phyloP scores from a whole-genome alignment of 1,140 invertebrate species.

The Leptinotarsa undecemlineata region DNA sequence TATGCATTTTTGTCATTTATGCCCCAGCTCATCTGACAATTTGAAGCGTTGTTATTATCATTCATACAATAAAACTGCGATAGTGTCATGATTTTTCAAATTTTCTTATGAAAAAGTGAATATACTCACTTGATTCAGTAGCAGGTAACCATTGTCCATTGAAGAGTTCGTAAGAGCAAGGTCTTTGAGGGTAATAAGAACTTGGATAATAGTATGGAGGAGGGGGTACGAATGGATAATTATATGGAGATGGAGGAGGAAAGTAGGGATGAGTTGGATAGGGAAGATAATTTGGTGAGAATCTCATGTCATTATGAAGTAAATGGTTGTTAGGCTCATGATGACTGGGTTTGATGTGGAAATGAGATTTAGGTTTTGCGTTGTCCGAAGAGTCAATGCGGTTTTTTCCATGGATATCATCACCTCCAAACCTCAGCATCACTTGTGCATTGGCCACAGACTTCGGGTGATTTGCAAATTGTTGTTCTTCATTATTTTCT shows the following conservation, averaged over 20 bases:
- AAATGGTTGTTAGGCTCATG: neutral
- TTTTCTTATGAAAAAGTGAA: neutral
- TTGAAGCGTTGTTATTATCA: neutral
- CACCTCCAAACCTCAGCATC: constrained; percentile 25
- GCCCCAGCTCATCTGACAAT: neutral
- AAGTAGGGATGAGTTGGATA: neutral
- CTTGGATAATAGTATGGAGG: neutral
- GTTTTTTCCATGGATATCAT: constrained; percentile 24
- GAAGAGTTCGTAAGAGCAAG: neutral
- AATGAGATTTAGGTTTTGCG: neutral
- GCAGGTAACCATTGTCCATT: neutral
- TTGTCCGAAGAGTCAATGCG: constrained; percentile 8
- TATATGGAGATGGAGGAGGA: constrained; percentile 11
- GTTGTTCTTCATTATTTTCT: constrained; percentile 5
- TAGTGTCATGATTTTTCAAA: no score
- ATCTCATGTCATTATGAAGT: constrained; percentile 1
- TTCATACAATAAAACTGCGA: no score
- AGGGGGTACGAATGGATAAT: neutral
- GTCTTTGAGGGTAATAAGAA: neutral
- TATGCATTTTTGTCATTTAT: no score
- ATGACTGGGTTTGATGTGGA: neutral
- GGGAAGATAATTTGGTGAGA: neutral
- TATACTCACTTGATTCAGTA: constrained; percentile 3
- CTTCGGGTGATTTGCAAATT: constrained; percentile 11
- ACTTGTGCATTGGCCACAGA: constrained; percentile 36